A percentile compares a stretch with the other conserved stretches of the same genome.
These are phyloP conservation scores for Leptopilina drosophilae DNA, from an alignment of 2,888 invertebrate species.

Conservation along the genomic window DNA sequence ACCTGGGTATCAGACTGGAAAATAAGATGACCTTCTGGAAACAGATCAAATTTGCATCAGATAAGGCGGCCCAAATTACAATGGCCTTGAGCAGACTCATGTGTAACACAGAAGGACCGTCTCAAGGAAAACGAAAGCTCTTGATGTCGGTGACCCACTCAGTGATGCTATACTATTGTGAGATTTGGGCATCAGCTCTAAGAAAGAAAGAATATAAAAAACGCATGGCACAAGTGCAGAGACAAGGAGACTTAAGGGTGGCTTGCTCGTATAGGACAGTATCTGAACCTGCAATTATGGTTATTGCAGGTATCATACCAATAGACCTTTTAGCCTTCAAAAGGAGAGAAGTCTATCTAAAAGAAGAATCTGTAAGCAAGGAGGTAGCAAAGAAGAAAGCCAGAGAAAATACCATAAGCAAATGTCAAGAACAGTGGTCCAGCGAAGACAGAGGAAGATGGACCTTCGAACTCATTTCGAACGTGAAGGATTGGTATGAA, in stretches of 20 bases:
- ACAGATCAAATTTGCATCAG: background rate
- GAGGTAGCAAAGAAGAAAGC: constrained; percentile 5
- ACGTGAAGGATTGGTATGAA: constrained; percentile 25
- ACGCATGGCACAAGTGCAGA: too few species aligned
- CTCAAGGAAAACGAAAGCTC: background rate
- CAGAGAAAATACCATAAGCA: background rate
- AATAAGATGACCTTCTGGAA: background rate
- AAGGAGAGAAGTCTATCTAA: background rate
- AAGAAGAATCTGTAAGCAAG: background rate
- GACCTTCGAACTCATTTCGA: constrained; percentile 11
- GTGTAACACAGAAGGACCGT: background rate
- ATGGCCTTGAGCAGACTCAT: constrained; percentile 1
- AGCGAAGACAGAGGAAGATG: constrained; percentile 37
- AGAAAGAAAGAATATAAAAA: too few species aligned
- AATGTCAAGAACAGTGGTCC: constrained; percentile 45
- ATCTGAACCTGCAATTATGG: background rate
- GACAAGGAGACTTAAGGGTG: background rate
- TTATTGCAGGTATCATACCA: constrained; percentile 7
- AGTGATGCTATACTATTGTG: too few species aligned
- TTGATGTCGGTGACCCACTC: background rate
- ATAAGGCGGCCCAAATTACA: background rate
- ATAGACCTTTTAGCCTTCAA: background rate
- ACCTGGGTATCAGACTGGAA: background rate
- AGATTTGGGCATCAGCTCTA: too few species aligned
- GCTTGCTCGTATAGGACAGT: background rate